phyloP scores from a whole-genome alignment of 2,797 vertebrate genomes.

The Channallabes apus region DNA sequence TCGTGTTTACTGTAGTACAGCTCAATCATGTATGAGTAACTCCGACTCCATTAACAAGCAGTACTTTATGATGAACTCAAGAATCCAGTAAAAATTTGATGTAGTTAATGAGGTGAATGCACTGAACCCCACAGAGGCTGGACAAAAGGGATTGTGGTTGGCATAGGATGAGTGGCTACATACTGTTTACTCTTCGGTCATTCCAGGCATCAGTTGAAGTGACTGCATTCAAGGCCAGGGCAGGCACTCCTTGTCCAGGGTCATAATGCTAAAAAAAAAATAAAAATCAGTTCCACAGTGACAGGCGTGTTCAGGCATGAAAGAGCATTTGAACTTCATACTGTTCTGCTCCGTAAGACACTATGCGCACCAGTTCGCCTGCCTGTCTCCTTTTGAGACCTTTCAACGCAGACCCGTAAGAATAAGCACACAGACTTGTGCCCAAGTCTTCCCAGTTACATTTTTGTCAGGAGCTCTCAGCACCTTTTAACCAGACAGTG shows the following conservation, averaged over 20 bases:
- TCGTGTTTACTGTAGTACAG: slow-evolving; percentile 30
- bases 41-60: not conserved
- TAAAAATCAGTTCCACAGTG: slow-evolving; percentile 41
- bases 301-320: slow-evolving; percentile 34
- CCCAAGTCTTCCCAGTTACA: slow-evolving; percentile 4
- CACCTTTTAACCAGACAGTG: slow-evolving; percentile 92
- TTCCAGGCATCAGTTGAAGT: slow-evolving; percentile 25
- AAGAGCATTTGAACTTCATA: slow-evolving; percentile 29
- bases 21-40: not conserved
- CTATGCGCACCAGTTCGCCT: slow-evolving; percentile 20
- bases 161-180: slow-evolving; percentile 31
- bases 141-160: slow-evolving; percentile 2
- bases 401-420: not conserved
- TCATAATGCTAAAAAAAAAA: slow-evolving; percentile 16
- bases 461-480: slow-evolving; percentile 67
- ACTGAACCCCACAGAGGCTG: slow-evolving; percentile 4
- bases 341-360: slow-evolving; percentile 30
- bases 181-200: slow-evolving; percentile 30
- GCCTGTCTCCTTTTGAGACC: slow-evolving; percentile 25
- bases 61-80: not conserved
- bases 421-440: slow-evolving; percentile 32
- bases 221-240: slow-evolving; percentile 36
- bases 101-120: slow-evolving; percentile 14
- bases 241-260: slow-evolving; percentile 36
- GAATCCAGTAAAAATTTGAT: slow-evolving; percentile 19